Evolutionary conservation across 2,113 vertebrate species (phyloP).

Genomic region (Oryzias melastigma): DNA sequence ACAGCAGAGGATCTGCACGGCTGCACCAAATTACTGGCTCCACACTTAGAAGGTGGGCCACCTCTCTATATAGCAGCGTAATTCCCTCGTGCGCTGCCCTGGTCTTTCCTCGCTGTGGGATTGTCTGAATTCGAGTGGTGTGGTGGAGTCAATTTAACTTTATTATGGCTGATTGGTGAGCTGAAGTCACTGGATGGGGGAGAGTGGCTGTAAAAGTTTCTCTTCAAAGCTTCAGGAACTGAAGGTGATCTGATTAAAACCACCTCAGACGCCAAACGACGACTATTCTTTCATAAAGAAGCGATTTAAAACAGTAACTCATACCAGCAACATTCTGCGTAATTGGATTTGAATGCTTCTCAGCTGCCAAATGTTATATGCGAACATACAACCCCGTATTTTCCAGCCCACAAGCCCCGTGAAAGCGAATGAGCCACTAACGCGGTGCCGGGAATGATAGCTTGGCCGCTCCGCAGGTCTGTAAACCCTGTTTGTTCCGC

Average conservation of each 20-base stretch:
- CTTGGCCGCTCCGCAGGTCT: conserved; percentile 59
- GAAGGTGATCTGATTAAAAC: conserved; percentile 5
- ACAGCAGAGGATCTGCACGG: conserved; percentile 28
- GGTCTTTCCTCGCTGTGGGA: conserved; percentile 15
- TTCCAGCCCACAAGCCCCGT: conserved; percentile 71
- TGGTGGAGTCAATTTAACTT: conserved; percentile 14
- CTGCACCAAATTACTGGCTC: conserved; percentile 33
- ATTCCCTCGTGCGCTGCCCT: conserved; percentile 9
- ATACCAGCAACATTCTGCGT: conserved; percentile 70
- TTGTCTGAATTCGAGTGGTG: neutral
- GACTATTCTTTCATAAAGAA: conserved; percentile 9
- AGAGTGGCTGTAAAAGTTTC: neutral
- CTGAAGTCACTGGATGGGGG: conserved; percentile 3
- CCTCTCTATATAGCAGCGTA: conserved; percentile 32
- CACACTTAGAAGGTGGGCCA: conserved; percentile 25
- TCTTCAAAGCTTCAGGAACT: conserved; percentile 21
- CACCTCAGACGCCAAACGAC: conserved; percentile 18
- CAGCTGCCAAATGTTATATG: conserved; percentile 75
- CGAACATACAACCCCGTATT: conserved; percentile 75
- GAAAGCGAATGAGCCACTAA: conserved; percentile 65
- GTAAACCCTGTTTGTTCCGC: conserved; percentile 73
- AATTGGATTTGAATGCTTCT: conserved; percentile 78
- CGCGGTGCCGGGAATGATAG: conserved; percentile 52
- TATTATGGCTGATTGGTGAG: conserved; percentile 19
- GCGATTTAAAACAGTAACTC: conserved; percentile 70